Conservation (phyloP, 2,888 invertebrate genomes). For the Tinea trinotella region DNA sequence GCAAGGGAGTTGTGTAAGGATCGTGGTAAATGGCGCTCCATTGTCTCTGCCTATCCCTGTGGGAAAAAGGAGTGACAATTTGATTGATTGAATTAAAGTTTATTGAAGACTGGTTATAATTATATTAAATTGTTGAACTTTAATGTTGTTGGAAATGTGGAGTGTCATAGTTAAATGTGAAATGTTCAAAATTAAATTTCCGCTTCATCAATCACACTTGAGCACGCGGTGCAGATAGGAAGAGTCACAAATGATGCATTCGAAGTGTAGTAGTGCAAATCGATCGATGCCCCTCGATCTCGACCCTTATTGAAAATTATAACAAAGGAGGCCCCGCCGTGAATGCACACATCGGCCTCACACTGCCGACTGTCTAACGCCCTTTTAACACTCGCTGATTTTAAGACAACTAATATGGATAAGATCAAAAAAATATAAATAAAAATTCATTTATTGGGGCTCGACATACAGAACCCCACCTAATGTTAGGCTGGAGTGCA, state of each 20-base stretch:
- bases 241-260: constrained; percentile 19
- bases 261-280: constrained; percentile 29
- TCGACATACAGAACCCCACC: too few relatives aligned
- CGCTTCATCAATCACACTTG: constrained; percentile 16
- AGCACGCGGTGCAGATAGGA: constrained; percentile 17
- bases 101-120: too few relatives aligned
- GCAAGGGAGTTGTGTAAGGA: too few relatives aligned
- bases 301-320: constrained; percentile 73
- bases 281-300: constrained; percentile 68
- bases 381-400: constrained; percentile 73
- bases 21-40: too few relatives aligned
- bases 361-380: constrained; percentile 30
- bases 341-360: constrained; percentile 40
- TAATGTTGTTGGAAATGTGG: too few relatives aligned
- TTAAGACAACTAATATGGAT: constrained; percentile 56
- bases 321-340: constrained; percentile 47
- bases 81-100: too few relatives aligned
- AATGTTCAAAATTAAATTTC: constrained; percentile 15
- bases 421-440: constrained; percentile 27
- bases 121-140: too few relatives aligned
- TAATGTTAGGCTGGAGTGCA: too few relatives aligned
- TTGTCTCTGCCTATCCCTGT: too few relatives aligned
- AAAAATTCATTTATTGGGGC: too few relatives aligned
- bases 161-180: neutral
- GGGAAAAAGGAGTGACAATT: too few relatives aligned